Conservation (phyloP, 2,797 vertebrate genomes). For the Adrianichthys oophorus region DNA sequence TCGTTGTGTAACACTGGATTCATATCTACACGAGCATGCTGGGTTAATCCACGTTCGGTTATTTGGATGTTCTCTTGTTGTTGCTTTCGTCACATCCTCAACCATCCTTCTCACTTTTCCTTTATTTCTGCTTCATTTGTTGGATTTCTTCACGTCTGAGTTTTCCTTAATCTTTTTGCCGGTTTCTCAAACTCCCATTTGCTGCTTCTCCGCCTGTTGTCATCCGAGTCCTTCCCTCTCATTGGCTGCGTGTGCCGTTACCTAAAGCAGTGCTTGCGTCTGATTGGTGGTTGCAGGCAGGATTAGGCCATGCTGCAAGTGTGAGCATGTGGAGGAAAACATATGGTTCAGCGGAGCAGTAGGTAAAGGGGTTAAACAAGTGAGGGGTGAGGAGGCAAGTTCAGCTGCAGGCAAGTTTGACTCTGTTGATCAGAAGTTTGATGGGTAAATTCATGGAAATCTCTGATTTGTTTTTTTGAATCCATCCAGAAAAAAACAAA, state of each 20-base stretch:
- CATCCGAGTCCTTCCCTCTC: slow-evolving; percentile 6
- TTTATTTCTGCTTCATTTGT: not conserved
- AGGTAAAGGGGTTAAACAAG: slow-evolving; percentile 46
- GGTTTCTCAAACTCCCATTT: slow-evolving; percentile 22
- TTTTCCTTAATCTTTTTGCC: slow-evolving; percentile 7
- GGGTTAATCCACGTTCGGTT: rapidly evolving
- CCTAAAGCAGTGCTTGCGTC: slow-evolving; percentile 40
- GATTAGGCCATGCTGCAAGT: slow-evolving; percentile 50
- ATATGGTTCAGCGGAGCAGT: slow-evolving; percentile 59
- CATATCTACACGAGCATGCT: slow-evolving; percentile 3
- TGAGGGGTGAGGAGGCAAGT: slow-evolving; percentile 8
- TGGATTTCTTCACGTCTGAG: too few relatives aligned
- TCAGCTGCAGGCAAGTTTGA: not conserved
- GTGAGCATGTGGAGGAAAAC: slow-evolving; percentile 54
- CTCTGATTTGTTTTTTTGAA: too few relatives aligned
- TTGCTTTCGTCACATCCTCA: not conserved
- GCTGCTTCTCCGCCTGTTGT: slow-evolving; percentile 32
- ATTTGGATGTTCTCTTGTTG: not conserved
- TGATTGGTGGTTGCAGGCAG: slow-evolving; percentile 46
- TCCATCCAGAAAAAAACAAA: too few relatives aligned
- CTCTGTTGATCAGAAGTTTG: too few relatives aligned
- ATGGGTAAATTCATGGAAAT: too few relatives aligned
- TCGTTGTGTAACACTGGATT: slow-evolving; percentile 67
- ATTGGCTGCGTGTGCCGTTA: slow-evolving; percentile 65
- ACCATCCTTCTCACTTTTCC: not conserved